Evolutionary conservation across 1,140 invertebrate species (phyloP).

Genomic region (Colletes gigas): DNA sequence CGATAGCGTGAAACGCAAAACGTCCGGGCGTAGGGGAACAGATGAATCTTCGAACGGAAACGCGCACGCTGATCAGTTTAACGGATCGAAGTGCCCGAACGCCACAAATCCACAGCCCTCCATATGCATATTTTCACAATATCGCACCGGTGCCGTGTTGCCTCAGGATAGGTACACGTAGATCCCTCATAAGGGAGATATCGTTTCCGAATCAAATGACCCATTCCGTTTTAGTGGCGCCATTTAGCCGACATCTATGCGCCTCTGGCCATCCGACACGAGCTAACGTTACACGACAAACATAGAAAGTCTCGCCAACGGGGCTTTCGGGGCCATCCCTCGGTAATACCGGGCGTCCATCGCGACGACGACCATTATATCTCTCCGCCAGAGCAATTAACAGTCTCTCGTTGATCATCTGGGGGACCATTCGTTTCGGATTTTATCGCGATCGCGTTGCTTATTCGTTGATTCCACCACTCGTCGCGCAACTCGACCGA

Average conservation of each 20-base stretch:
- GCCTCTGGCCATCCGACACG: conserved; percentile 70
- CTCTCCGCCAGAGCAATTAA: conserved; percentile 34
- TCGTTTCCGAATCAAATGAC: conserved; percentile 80
- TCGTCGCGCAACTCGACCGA: neutral
- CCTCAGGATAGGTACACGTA: conserved; percentile 72
- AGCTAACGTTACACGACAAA: conserved; percentile 66
- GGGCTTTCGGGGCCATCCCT: conserved; percentile 63
- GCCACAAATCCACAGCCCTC: conserved; percentile 65
- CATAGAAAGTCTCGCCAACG: conserved; percentile 73
- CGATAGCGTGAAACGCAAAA: neutral
- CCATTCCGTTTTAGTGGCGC: conserved; percentile 79
- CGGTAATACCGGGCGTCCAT: conserved; percentile 37
- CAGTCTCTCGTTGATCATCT: conserved; percentile 43
- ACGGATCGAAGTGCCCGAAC: conserved; percentile 37
- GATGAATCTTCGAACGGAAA: conserved; percentile 32
- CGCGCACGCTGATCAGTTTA: neutral
- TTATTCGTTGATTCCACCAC: neutral
- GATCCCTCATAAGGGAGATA: conserved; percentile 79
- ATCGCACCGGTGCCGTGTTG: conserved; percentile 63
- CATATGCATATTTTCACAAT: conserved; percentile 77
- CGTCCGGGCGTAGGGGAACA: neutral
- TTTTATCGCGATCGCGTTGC: conserved; percentile 13
- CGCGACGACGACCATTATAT: neutral
- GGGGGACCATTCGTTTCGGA: neutral
- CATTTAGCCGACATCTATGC: conserved; percentile 78